These are phyloP conservation scores for Coturnix japonica DNA, from an alignment of 2,113 vertebrate genomes.

Conservation along the genomic window DNA sequence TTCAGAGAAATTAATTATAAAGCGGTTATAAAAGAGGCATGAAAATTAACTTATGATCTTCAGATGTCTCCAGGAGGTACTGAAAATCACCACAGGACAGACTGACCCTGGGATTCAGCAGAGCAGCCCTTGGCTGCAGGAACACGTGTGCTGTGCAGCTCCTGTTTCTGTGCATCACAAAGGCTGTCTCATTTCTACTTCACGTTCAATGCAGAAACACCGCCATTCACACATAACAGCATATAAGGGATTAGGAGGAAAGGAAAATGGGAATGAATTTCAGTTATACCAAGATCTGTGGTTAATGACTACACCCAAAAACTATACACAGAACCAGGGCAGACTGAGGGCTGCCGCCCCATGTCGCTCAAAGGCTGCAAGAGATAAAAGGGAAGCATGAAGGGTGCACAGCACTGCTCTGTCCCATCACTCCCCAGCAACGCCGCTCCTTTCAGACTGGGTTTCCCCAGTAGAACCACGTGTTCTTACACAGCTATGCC, in stretches of 20 bases:
- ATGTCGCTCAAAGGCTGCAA: fast-evolving
- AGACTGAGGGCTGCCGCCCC: background rate
- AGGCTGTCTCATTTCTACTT: fast-evolving
- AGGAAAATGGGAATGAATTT: fast-evolving
- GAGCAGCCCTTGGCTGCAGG: fast-evolving
- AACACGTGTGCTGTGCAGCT: fast-evolving
- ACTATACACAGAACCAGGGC: fast-evolving
- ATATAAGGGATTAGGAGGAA: fast-evolving
- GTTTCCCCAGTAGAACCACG: background rate
- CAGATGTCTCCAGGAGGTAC: background rate
- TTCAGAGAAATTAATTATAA: constrained; percentile 59
- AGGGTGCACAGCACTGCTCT: too few species aligned
- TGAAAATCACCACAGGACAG: background rate
- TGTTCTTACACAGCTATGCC: background rate
- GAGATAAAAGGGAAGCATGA: fast-evolving
- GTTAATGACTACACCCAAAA: fast-evolving
- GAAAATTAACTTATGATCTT: constrained; percentile 17
- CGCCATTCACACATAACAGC: background rate
- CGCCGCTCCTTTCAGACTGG: fast-evolving
- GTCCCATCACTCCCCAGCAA: background rate
- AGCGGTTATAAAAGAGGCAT: background rate
- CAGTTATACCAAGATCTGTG: background rate
- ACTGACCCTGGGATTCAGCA: fast-evolving
- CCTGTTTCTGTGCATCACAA: fast-evolving
- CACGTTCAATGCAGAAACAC: fast-evolving